phyloP scores from a whole-genome alignment of 2,797 vertebrate species.

The Calcarius lapponicus region DNA sequence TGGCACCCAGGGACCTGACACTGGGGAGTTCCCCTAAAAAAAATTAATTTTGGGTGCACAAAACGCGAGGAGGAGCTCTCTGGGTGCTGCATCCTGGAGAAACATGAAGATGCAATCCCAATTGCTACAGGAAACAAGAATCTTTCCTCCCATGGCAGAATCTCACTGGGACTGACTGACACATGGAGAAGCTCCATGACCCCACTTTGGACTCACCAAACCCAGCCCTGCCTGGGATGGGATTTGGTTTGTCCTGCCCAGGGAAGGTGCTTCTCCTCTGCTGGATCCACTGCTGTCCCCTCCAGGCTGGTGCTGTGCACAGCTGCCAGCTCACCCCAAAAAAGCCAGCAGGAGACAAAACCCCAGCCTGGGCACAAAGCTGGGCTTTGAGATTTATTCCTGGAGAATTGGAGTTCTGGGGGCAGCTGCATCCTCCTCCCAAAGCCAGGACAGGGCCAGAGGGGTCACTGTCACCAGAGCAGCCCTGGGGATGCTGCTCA shows the following conservation, averaged over 20 bases:
- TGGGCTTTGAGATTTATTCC: background rate
- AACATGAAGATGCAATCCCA: background rate
- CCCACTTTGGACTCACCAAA: too few species aligned
- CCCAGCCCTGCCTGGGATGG: background rate
- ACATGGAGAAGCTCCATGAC: background rate
- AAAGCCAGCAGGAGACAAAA: background rate
- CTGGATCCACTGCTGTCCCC: background rate
- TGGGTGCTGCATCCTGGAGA: background rate
- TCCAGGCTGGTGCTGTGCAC: background rate
- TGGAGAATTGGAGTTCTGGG: background rate
- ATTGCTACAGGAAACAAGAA: background rate
- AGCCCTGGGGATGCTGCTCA: background rate
- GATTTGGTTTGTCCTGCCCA: background rate
- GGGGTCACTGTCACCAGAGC: background rate
- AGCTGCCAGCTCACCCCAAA: background rate
- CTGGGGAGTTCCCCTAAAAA: background rate
- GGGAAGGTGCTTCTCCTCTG: background rate
- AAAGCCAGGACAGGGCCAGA: background rate
- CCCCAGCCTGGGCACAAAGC: background rate
- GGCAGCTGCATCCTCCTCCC: too few species aligned
- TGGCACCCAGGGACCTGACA: background rate
- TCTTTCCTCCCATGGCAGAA: background rate
- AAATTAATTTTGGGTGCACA: background rate
- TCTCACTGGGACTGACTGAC: background rate
- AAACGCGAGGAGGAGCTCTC: background rate